These are phyloP conservation scores for Galerucella pusilla DNA, from an alignment of 2,888 invertebrate species.

Conservation along the genomic window DNA sequence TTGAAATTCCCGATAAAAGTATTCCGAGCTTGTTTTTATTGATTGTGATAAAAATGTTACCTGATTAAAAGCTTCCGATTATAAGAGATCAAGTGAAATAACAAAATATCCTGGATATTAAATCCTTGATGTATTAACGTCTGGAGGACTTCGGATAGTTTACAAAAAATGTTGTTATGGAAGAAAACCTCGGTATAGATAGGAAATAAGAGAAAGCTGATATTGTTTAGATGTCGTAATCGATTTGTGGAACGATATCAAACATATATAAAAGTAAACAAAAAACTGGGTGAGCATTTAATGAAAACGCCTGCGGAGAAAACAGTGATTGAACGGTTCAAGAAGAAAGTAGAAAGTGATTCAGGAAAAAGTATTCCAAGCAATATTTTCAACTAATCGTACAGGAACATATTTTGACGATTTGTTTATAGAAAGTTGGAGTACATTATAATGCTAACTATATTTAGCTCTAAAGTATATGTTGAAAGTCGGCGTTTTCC, in stretches of 20 bases:
- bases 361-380: not conserved
- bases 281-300: not conserved
- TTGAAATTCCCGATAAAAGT: not conserved
- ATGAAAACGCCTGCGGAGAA: not conserved
- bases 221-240: conserved; percentile 13
- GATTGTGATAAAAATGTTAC: not conserved
- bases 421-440: too few relatives aligned
- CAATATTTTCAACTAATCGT: not conserved
- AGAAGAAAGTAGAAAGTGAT: not conserved
- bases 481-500: too few relatives aligned
- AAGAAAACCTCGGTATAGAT: conserved; percentile 2
- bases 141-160: conserved; percentile 6
- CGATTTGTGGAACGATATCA: conserved; percentile 11
- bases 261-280: not conserved
- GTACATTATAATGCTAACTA: too few relatives aligned
- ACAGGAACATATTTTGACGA: too few relatives aligned
- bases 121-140: conserved; percentile 6
- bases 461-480: too few relatives aligned
- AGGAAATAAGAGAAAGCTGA: conserved; percentile 2
- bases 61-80: not conserved
- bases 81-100: conserved; percentile 28
- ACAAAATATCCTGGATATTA: conserved; percentile 7
- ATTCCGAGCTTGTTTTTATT: not conserved
- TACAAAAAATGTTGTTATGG: conserved; percentile 3
- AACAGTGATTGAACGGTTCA: not conserved